phyloP scores from a whole-genome alignment of 2,113 vertebrate genomes.

The Epinephelus moara region DNA sequence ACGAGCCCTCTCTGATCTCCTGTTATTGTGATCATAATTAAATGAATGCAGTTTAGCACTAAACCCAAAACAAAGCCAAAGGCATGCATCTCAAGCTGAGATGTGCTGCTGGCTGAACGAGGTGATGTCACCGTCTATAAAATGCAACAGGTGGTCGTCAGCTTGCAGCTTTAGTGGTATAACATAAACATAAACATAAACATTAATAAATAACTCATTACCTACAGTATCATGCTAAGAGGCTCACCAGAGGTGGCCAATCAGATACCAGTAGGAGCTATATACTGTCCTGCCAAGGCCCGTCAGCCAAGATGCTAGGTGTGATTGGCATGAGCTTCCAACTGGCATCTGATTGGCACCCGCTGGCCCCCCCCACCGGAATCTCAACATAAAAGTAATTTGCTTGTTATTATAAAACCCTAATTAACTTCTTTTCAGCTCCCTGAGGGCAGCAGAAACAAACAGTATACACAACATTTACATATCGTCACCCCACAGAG shows the following conservation, averaged over 20 bases:
- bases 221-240: neutral
- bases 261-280: neutral
- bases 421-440: neutral
- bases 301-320: neutral
- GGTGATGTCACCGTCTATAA: neutral
- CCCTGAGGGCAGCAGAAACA: neutral
- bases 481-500: too few relatives aligned
- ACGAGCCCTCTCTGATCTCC: constrained; percentile 1
- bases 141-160: neutral
- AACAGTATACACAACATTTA: too few relatives aligned
- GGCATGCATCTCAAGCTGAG: neutral
- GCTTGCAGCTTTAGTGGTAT: neutral
- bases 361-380: neutral
- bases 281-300: neutral
- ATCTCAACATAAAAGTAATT: neutral
- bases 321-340: neutral
- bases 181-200: neutral
- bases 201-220: neutral
- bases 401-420: neutral
- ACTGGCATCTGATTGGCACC: neutral
- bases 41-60: neutral
- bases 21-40: constrained; percentile 2
- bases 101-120: neutral
- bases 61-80: neutral
- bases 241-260: neutral